Evolutionary conservation across 2,888 invertebrate species (phyloP).

Genomic region (Trissoscelio sp.): DNA sequence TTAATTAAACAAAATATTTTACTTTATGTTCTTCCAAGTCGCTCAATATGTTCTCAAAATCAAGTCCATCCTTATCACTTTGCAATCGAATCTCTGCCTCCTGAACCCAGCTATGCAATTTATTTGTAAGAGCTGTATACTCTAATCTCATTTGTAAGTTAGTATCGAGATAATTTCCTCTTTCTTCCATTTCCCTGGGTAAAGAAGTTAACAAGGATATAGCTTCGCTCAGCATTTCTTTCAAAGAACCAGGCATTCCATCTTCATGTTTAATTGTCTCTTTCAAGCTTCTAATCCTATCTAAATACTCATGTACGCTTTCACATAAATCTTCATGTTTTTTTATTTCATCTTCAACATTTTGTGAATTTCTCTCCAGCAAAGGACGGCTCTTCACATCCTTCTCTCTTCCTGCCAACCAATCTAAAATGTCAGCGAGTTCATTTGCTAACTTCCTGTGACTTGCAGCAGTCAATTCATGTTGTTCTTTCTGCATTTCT

Average conservation of each 20-base stretch:
- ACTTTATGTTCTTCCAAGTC: slow-evolving; percentile 94
- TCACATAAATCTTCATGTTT: slow-evolving; percentile 89
- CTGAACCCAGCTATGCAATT: slow-evolving; percentile 92
- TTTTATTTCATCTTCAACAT: slow-evolving; percentile 91
- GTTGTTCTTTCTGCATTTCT: slow-evolving; percentile 93
- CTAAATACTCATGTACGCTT: slow-evolving; percentile 89
- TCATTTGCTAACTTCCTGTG: slow-evolving; percentile 93
- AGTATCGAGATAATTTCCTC: slow-evolving; percentile 90
- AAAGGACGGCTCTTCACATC: slow-evolving; percentile 92
- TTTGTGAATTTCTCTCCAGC: slow-evolving; percentile 90
- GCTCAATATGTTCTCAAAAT: slow-evolving; percentile 92
- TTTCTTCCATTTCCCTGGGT: slow-evolving; percentile 91
- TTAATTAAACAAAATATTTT: slow-evolving; percentile 22
- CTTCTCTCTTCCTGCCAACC: slow-evolving; percentile 92
- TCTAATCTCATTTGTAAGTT: slow-evolving; percentile 91
- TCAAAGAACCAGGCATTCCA: slow-evolving; percentile 90
- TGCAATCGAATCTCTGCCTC: slow-evolving; percentile 91
- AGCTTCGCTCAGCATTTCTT: slow-evolving; percentile 94
- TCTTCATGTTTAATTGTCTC: slow-evolving; percentile 90
- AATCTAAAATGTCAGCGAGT: slow-evolving; percentile 92
- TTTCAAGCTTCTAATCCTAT: slow-evolving; percentile 88
- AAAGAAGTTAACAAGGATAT: slow-evolving; percentile 90
- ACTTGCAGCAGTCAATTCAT: slow-evolving; percentile 94
- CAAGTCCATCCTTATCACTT: slow-evolving; percentile 92
- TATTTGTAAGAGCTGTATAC: slow-evolving; percentile 90